Evolutionary conservation across 1,140 invertebrate genomes (phyloP).

Genomic region (Musca domestica): DNA sequence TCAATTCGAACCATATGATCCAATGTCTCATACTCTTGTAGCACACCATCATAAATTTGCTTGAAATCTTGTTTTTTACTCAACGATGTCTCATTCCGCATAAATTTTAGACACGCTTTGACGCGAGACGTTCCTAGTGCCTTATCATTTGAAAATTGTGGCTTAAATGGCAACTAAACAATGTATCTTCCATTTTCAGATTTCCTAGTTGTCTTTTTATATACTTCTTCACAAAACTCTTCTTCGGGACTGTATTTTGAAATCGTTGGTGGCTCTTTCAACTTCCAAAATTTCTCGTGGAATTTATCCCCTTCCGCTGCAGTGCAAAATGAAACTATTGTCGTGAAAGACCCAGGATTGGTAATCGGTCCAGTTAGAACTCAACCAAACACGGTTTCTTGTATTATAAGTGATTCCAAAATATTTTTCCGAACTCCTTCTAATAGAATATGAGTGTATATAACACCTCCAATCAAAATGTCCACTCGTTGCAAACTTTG

Average conservation of each 20-base stretch:
- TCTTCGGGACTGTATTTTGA: not conserved
- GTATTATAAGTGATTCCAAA: not conserved
- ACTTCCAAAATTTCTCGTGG: not conserved
- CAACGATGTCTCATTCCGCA: conserved; percentile 1
- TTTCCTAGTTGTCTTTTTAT: not conserved
- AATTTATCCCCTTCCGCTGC: too few relatives aligned
- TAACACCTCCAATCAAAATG: not conserved
- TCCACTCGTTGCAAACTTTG: not conserved
- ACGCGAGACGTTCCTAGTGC: not conserved
- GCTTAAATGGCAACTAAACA: not conserved
- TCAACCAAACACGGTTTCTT: not conserved
- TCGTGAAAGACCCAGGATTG: too few relatives aligned
- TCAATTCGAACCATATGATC: not conserved
- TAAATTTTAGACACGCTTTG: not conserved
- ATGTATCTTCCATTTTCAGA: not conserved
- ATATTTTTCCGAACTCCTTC: not conserved
- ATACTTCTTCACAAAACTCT: not conserved
- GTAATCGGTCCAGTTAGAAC: too few relatives aligned
- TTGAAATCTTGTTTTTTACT: not conserved
- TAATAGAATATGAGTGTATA: not conserved
- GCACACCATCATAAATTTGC: not conserved
- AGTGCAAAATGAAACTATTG: too few relatives aligned
- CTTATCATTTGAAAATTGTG: not conserved
- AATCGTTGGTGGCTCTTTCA: not conserved
- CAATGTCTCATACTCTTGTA: not conserved